Conservation (phyloP, 2,113 vertebrate genomes). For the Platichthys stellatus region DNA sequence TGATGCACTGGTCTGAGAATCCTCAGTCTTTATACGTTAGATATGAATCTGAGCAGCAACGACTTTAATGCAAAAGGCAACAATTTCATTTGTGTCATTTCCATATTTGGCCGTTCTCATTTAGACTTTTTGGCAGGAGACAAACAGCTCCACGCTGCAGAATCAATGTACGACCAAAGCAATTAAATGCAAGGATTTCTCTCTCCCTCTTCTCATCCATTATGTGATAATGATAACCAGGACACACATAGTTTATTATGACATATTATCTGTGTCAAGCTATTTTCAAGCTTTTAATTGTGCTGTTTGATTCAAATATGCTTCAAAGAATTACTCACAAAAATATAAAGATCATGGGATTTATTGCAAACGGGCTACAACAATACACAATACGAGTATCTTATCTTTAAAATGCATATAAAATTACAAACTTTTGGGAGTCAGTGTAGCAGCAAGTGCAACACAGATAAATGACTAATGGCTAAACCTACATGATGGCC, state of each 20-base stretch:
- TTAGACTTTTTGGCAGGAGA: neutral
- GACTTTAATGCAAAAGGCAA: neutral
- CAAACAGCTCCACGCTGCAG: neutral
- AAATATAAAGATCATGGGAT: too few relatives aligned
- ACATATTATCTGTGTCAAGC: neutral
- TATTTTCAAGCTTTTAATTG: neutral
- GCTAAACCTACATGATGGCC: neutral
- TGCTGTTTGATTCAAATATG: neutral
- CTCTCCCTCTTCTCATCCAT: neutral
- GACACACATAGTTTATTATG: conserved; percentile 3
- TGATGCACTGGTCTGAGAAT: neutral
- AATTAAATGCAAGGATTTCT: neutral
- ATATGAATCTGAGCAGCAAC: neutral
- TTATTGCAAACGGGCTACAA: too few relatives aligned
- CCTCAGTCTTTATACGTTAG: too few relatives aligned
- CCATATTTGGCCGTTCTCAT: neutral
- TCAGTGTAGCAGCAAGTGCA: neutral
- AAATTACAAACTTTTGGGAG: too few relatives aligned
- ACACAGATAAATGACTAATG: neutral
- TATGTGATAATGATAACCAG: neutral
- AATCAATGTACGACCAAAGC: neutral
- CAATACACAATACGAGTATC: neutral
- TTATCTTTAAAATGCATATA: too few relatives aligned
- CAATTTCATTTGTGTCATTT: neutral
- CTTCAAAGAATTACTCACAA: too few relatives aligned